These are phyloP conservation scores for Brevipalpus yothersi DNA, from an alignment of 1,140 invertebrate genomes.

Conservation along the genomic window DNA sequence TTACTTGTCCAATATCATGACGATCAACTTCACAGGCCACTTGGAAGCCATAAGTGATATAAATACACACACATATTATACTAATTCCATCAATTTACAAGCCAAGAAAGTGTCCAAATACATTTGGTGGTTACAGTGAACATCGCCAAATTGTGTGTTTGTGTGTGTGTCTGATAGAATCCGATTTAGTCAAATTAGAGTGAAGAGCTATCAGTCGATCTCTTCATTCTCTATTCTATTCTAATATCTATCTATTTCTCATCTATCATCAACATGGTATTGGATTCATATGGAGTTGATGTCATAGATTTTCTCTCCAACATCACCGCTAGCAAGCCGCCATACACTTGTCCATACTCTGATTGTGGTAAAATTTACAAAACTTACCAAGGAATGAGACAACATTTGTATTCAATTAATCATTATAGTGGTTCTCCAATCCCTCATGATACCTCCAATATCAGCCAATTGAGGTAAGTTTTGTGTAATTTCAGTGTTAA, in stretches of 20 bases:
- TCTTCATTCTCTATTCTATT: not conserved
- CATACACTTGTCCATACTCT: conserved; percentile 54
- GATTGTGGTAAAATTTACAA: conserved; percentile 62
- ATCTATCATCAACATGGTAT: conserved; percentile 26
- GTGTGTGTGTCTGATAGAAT: no score
- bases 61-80: no score
- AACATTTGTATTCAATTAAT: conserved; percentile 32
- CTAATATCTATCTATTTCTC: no score
- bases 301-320: conserved; percentile 56
- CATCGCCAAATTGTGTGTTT: no score
- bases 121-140: no score
- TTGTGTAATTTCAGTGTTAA: not conserved
- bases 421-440: not conserved
- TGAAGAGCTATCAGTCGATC: not conserved
- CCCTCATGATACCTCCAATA: conserved; percentile 1
- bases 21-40: no score
- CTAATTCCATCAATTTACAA: no score
- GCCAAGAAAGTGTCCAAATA: no score
- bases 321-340: conserved; percentile 34
- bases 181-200: no score
- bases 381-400: conserved; percentile 54
- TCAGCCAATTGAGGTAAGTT: not conserved
- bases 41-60: no score
- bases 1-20: no score
- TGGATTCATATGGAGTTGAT: conserved; percentile 39